Base-by-base conservation (phyloP, 2,797 vertebrate genomes). In the Sternarchorhynchus goeldii region DNA sequence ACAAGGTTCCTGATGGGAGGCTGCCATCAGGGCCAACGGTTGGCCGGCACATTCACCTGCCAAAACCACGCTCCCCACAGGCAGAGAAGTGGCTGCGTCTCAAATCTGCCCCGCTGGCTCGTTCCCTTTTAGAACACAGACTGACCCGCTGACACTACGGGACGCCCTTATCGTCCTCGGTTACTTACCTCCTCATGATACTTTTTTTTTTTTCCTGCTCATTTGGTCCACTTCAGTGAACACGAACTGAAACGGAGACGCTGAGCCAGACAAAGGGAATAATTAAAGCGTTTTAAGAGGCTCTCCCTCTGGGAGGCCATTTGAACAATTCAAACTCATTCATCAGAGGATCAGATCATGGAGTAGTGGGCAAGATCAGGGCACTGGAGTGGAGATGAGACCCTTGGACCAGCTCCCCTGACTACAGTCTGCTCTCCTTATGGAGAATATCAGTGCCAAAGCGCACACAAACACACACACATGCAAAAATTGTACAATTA, bases 1-100 rank as follows among this genome's bases (percentile, higher is more conserved):
- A 82, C 81, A 70, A 59, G 8, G 60, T 67, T 36, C 82, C 67
- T 53, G 63, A 56, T 83, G 82, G 73, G 59, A 76, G 36, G 64
- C 74, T 60, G 78, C 67, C 78, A 76, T 60, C 3, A 16, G 25
- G 18, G 82, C 70, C 78, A 77, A 56, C 3, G 20, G 55, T 41
- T 39, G 53, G 56, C 70, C 57, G 63, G 17, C 56, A 45, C 63
- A 25, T 7, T 70, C 56, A 63, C 63, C 36, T 71, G 17, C 73
- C 63, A 67, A 60, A 45, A 56, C 53, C 45, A 18, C 32, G 55
- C 29, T 58, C 56, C 57, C 29, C 36, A 21, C 72, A 58, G 64
- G 45, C 66, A 41, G 62, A 31, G 32, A 39, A 60, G 70, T 55
- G 78, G 50, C 34, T 41, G 25, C 31, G 58, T 50, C 63, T 62